These are phyloP conservation scores for Atethmia centrago DNA, from an alignment of 2,888 invertebrate genomes.

Conservation along the genomic window DNA sequence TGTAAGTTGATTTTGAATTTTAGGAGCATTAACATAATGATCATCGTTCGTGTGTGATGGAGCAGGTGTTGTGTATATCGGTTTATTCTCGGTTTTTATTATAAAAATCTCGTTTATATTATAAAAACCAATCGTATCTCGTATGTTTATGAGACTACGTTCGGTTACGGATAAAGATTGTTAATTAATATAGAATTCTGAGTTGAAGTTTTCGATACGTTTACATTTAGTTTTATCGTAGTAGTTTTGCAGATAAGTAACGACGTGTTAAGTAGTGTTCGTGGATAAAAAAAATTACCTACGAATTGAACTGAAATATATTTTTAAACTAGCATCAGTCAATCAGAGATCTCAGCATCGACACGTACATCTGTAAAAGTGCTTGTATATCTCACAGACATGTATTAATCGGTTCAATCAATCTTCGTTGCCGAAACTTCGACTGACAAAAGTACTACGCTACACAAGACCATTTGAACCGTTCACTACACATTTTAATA, in stretches of 20 bases:
- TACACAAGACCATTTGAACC: conserved; percentile 45
- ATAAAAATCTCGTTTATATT: conserved; percentile 87
- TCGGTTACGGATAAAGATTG: conserved; percentile 72
- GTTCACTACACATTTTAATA: conserved; percentile 39
- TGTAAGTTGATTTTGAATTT: conserved; percentile 73
- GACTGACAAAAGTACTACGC: conserved; percentile 38
- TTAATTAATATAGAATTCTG: conserved; percentile 78
- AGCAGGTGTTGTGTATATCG: conserved; percentile 89
- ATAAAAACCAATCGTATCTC: conserved; percentile 81
- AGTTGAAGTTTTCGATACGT: conserved; percentile 62
- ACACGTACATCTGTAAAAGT: conserved; percentile 55
- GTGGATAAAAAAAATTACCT: conserved; percentile 33
- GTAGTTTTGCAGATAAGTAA: conserved; percentile 29
- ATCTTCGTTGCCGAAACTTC: conserved; percentile 71
- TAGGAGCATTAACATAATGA: conserved; percentile 88
- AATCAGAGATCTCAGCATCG: conserved; percentile 56
- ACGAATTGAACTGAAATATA: conserved; percentile 33
- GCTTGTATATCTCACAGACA: conserved; percentile 57
- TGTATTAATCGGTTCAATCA: conserved; percentile 72
- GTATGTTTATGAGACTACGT: conserved; percentile 83
- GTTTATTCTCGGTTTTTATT: conserved; percentile 89
- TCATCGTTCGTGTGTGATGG: conserved; percentile 87
- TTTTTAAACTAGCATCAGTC: conserved; percentile 52
- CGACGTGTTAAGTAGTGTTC: conserved; percentile 36
- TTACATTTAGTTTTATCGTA: conserved; percentile 52